Percentiles rank a stretch among this genome's conserved stretches.
These are phyloP conservation scores for Melanostoma scalare DNA, from an alignment of 2,888 invertebrate species.

Conservation along the genomic window DNA sequence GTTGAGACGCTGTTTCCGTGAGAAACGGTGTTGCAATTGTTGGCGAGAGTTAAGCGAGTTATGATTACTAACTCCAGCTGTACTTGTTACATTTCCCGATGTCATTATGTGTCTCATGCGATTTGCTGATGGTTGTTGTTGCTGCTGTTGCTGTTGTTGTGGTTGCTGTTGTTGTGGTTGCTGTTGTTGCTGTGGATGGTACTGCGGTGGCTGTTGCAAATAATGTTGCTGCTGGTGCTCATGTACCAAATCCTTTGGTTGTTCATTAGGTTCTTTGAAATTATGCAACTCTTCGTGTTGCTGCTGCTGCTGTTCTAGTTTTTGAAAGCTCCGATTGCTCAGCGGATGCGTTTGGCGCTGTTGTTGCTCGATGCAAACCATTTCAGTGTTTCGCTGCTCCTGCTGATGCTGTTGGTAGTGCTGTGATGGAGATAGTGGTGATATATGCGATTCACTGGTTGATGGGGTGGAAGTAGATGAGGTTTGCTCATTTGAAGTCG, in stretches of 20 bases:
- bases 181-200: constrained; percentile 57
- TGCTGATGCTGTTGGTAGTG: constrained; percentile 68
- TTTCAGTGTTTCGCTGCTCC: constrained; percentile 62
- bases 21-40: constrained; percentile 74
- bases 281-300: constrained; percentile 51
- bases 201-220: constrained; percentile 61
- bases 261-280: constrained; percentile 52
- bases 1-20: constrained; percentile 79
- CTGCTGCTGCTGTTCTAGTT: constrained; percentile 46
- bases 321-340: constrained; percentile 22
- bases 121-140: constrained; percentile 55
- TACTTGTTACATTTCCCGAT: constrained; percentile 29
- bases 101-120: constrained; percentile 53
- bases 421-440: constrained; percentile 73
- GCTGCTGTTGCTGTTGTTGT: constrained; percentile 49
- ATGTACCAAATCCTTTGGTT: constrained; percentile 46
- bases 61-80: constrained; percentile 51
- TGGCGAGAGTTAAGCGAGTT: constrained; percentile 74
- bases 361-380: constrained; percentile 69
- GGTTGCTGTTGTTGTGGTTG: constrained; percentile 59
- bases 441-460: constrained; percentile 75
- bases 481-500: constrained; percentile 56
- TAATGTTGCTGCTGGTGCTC: constrained; percentile 60
- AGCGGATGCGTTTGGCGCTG: constrained; percentile 58
- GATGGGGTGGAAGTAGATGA: constrained; percentile 74